phyloP scores from a whole-genome alignment of 2,888 invertebrate species.

The Meandrusa payeni region DNA sequence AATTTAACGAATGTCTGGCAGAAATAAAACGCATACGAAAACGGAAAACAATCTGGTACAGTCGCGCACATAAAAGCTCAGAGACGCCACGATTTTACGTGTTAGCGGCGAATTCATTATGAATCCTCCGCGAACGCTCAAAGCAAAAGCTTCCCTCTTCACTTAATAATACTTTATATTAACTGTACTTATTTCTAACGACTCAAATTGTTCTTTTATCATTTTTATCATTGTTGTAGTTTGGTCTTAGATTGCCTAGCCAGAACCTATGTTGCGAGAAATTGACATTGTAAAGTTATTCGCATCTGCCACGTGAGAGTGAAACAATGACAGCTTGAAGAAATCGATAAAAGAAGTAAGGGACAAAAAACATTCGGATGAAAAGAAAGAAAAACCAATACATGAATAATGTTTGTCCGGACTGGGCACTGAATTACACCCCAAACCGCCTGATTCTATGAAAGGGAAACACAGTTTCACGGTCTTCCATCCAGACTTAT shows the following conservation, averaged over 20 bases:
- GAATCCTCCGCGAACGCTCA: neutral
- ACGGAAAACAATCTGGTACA: constrained; percentile 6
- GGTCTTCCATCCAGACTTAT: no score
- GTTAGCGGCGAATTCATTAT: constrained; percentile 9
- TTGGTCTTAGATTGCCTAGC: neutral
- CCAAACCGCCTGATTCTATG: no score
- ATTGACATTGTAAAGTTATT: no score
- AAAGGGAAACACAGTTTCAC: no score
- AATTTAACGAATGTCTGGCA: neutral
- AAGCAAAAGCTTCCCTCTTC: neutral
- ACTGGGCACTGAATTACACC: no score
- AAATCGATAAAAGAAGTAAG: no score
- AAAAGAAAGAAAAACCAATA: no score
- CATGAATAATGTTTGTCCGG: no score
- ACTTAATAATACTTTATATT: neutral
- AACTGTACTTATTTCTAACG: neutral
- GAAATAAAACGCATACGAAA: constrained; percentile 11
- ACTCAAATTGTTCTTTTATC: neutral
- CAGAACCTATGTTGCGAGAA: no score
- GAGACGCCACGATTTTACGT: neutral
- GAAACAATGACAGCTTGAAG: no score
- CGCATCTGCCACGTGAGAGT: no score
- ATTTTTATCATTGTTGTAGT: neutral
- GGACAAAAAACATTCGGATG: no score
- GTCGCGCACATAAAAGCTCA: constrained; percentile 8